phyloP scores from a whole-genome alignment of 2,888 invertebrate species.

The Brassicogethes aeneus region DNA sequence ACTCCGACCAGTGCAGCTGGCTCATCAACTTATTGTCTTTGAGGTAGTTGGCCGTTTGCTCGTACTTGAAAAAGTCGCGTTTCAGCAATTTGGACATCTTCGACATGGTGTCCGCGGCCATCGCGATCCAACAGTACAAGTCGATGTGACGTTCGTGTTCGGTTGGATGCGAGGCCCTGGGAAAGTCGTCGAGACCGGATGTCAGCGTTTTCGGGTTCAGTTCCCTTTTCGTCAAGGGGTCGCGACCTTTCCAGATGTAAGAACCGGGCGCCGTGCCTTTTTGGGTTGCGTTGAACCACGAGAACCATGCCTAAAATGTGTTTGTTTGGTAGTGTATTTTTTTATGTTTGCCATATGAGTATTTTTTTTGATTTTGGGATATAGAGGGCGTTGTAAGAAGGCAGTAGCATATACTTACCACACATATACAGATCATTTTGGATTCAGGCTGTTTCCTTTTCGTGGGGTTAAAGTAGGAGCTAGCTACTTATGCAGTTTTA shows the following conservation, averaged over 20 bases:
- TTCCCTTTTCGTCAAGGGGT: constrained; percentile 64
- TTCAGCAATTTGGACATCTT: constrained; percentile 58
- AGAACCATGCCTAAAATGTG: constrained; percentile 77
- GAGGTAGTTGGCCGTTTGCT: constrained; percentile 61
- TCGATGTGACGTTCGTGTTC: constrained; percentile 88
- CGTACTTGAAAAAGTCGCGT: constrained; percentile 56
- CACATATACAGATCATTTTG: too few relatives aligned
- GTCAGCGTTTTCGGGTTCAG: constrained; percentile 96
- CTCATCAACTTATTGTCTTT: constrained; percentile 71
- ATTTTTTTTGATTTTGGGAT: too few relatives aligned
- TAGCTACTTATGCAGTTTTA: too few relatives aligned
- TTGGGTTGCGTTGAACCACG: constrained; percentile 93
- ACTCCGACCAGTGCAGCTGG: constrained; percentile 78
- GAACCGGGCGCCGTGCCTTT: constrained; percentile 66
- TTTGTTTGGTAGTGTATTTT: too few relatives aligned
- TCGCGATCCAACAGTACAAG: constrained; percentile 93
- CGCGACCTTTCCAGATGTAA: constrained; percentile 91
- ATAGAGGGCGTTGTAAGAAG: too few relatives aligned
- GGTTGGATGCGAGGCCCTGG: constrained; percentile 92
- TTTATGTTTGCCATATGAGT: too few relatives aligned
- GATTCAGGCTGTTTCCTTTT: too few relatives aligned
- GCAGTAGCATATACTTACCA: too few relatives aligned
- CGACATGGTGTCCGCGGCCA: constrained; percentile 75
- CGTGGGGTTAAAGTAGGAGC: too few relatives aligned
- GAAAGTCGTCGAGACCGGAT: constrained; percentile 96